Evolutionary conservation across 2,113 vertebrate species (phyloP).

Genomic region (Dryoscopus gambensis): DNA sequence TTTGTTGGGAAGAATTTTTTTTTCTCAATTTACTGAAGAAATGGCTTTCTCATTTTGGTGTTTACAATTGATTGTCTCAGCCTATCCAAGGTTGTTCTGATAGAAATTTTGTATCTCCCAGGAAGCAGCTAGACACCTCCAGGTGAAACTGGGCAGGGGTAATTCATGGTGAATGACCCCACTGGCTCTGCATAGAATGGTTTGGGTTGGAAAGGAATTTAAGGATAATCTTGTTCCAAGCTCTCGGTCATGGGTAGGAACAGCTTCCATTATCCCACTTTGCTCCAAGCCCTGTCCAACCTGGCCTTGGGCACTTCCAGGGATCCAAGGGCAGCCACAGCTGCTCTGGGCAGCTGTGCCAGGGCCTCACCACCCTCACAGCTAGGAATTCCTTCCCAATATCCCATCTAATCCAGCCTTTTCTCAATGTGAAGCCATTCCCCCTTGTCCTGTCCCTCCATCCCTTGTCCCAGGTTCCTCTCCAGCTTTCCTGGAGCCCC

Average conservation of each 20-base stretch:
- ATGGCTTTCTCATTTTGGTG: background rate
- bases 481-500: background rate
- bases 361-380: background rate
- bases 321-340: background rate
- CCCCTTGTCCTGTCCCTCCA: background rate
- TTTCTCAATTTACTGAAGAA: background rate
- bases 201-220: background rate
- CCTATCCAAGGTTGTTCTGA: background rate
- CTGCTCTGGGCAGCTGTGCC: background rate
- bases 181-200: fast-evolving
- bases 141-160: background rate
- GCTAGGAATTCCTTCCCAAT: background rate
- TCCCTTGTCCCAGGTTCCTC: fast-evolving
- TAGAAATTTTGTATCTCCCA: background rate
- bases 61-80: background rate
- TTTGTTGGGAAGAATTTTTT: background rate
- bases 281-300: fast-evolving
- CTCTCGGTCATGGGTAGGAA: fast-evolving
- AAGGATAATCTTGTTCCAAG: background rate
- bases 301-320: fast-evolving
- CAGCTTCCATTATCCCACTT: fast-evolving
- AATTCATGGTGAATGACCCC: background rate
- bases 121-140: background rate
- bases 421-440: background rate
- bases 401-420: background rate